A percentile compares a stretch with the other conserved stretches of the same genome.
phyloP scores from a whole-genome alignment of 2,888 invertebrate genomes.

The Alloscopus bannaensis region DNA sequence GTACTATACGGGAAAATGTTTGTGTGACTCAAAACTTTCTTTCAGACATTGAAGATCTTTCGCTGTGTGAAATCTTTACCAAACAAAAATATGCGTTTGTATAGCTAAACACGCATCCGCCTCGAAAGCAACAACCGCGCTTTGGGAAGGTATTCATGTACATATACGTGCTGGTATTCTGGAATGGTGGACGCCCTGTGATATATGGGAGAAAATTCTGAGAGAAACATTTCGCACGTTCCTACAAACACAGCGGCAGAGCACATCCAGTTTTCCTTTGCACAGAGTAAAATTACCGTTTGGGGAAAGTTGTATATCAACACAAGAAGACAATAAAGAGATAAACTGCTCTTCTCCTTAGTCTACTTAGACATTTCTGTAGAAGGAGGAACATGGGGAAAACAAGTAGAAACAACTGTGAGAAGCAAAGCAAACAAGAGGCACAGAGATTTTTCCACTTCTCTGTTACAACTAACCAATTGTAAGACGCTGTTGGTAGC shows the following conservation, averaged over 20 bases:
- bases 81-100: conserved; percentile 13
- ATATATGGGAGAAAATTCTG: conserved; percentile 14
- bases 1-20: no score
- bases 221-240: conserved; percentile 21
- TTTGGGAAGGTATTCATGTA: neutral
- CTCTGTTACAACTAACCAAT: conserved; percentile 35
- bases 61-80: conserved; percentile 17
- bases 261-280: conserved; percentile 29
- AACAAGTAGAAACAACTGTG: conserved; percentile 14
- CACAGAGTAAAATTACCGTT: conserved; percentile 11
- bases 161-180: no score
- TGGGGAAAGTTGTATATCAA: conserved; percentile 28
- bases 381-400: neutral
- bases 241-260: conserved; percentile 40
- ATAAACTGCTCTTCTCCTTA: conserved; percentile 12
- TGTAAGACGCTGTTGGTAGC: conserved; percentile 44
- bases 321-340: conserved; percentile 31
- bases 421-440: conserved; percentile 11
- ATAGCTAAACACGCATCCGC: no score
- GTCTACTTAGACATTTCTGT: neutral
- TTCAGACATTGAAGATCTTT: no score
- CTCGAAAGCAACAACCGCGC: conserved; percentile 18
- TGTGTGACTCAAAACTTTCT: no score
- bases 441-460: conserved; percentile 44
- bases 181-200: conserved; percentile 1